Percentiles rank a stretch among this genome's conserved stretches.
Conservation (phyloP, 2,797 vertebrate species). For the Schizothorax lantsangensis region DNA sequence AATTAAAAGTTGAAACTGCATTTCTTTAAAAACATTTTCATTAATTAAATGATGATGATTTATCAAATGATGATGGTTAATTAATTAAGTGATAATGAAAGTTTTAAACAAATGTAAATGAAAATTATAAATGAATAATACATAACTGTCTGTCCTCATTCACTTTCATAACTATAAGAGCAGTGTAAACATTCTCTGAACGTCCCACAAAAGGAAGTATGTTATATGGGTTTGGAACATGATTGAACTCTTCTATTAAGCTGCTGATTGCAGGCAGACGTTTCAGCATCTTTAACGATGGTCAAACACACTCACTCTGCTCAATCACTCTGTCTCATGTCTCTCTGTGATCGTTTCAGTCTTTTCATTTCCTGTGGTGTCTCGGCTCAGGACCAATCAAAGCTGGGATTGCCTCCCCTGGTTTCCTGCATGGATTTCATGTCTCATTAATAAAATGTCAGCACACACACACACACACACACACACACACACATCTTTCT, state of each 20-base stretch:
- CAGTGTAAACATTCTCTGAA: neutral
- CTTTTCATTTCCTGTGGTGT: slow-evolving; percentile 26
- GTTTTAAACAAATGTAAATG: neutral
- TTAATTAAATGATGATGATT: too few species aligned
- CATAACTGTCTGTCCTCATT: neutral
- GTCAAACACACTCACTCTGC: slow-evolving; percentile 10
- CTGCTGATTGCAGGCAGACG: neutral
- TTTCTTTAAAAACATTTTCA: neutral
- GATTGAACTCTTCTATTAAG: neutral
- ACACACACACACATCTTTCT: neutral
- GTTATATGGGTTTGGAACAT: neutral
- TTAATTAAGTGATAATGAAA: too few species aligned
- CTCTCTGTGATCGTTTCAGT: slow-evolving; percentile 1
- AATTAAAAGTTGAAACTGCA: neutral
- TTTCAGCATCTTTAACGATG: neutral
- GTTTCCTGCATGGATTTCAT: slow-evolving; percentile 43
- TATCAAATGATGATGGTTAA: too few species aligned
- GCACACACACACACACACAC: neutral
- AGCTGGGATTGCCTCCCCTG: slow-evolving; percentile 29
- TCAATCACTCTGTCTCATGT: neutral
- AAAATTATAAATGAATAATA: neutral
- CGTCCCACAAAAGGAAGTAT: neutral
- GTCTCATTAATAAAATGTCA: slow-evolving; percentile 42
- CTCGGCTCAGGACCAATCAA: slow-evolving; percentile 33
- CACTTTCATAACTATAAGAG: neutral